Evolutionary conservation across 1,140 invertebrate genomes (phyloP).

Genomic region (Bradysia coprophila): DNA sequence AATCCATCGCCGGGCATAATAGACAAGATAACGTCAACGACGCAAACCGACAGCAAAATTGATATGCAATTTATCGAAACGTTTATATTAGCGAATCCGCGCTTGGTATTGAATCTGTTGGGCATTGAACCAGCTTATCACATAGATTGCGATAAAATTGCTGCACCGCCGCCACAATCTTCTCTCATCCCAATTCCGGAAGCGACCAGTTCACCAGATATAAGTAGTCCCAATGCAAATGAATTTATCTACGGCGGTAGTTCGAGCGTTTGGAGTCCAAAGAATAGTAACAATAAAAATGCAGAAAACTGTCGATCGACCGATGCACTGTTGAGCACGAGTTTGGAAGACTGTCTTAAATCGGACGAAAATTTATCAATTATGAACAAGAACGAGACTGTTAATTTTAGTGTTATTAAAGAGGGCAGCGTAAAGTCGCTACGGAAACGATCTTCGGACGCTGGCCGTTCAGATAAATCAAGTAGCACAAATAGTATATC

Average conservation of each 20-base stretch:
- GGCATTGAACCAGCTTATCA: slow-evolving; percentile 6
- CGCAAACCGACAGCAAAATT: slow-evolving; percentile 20
- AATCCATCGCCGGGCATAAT: not conserved
- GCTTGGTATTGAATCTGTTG: slow-evolving; percentile 18
- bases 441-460: not conserved
- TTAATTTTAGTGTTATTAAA: slow-evolving; percentile 3
- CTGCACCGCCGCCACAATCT: not conserved
- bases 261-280: not conserved
- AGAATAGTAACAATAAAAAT: slow-evolving; percentile 8
- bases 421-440: slow-evolving; percentile 2
- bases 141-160: not conserved
- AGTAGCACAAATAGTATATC: slow-evolving; percentile 4
- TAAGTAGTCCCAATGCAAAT: not conserved
- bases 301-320: slow-evolving; percentile 21
- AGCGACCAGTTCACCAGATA: not conserved
- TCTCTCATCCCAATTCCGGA: slow-evolving; percentile 1
- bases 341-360: not conserved
- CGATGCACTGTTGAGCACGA: slow-evolving; percentile 11
- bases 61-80: slow-evolving; percentile 19
- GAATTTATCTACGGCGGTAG: not conserved
- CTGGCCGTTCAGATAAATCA: not conserved
- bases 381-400: not conserved
- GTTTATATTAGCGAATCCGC: slow-evolving; percentile 20
- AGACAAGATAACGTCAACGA: not conserved
- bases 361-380: not conserved